phyloP scores from a whole-genome alignment of 1,140 invertebrate species.

The Drosophila tani region DNA sequence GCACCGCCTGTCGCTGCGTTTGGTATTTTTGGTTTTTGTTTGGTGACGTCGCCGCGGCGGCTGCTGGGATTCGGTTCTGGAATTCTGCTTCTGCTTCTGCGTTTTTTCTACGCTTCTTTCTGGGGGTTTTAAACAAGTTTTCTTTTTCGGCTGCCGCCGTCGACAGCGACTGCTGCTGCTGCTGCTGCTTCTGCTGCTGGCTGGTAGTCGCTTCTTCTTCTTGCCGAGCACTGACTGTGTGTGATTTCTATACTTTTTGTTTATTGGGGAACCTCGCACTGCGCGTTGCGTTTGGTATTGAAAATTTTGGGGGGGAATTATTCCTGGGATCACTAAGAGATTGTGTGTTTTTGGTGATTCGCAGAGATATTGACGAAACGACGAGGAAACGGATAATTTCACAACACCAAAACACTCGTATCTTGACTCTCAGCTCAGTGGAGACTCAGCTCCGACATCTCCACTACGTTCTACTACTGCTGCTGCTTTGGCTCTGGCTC shows the following conservation, averaged over 20 bases:
- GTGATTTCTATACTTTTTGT: slow-evolving; percentile 43
- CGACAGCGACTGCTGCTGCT: slow-evolving; percentile 31
- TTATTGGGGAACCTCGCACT: slow-evolving; percentile 8
- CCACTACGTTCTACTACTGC: slow-evolving; percentile 30
- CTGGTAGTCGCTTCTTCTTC: slow-evolving; percentile 48
- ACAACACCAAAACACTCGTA: slow-evolving; percentile 54
- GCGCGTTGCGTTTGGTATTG: slow-evolving; percentile 15
- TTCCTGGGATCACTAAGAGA: not conserved
- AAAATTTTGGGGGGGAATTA: slow-evolving; percentile 10
- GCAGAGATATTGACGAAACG: slow-evolving; percentile 15
- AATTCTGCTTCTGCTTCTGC: slow-evolving; percentile 50
- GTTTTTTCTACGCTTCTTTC: slow-evolving; percentile 42
- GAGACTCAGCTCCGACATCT: slow-evolving; percentile 41
- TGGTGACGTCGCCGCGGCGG: slow-evolving; percentile 64
- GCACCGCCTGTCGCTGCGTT: slow-evolving; percentile 1
- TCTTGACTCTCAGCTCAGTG: slow-evolving; percentile 58
- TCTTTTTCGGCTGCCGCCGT: slow-evolving; percentile 52
- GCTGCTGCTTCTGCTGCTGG: slow-evolving; percentile 7
- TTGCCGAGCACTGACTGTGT: slow-evolving; percentile 25
- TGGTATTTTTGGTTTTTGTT: slow-evolving; percentile 52
- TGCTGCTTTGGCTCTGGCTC: slow-evolving; percentile 6
- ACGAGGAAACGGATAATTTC: slow-evolving; percentile 64
- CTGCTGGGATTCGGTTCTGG: slow-evolving; percentile 33
- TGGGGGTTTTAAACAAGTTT: slow-evolving; percentile 76
- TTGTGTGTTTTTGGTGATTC: not conserved